phyloP scores from a whole-genome alignment of 2,797 vertebrate species.

The Artibeus lituratus region DNA sequence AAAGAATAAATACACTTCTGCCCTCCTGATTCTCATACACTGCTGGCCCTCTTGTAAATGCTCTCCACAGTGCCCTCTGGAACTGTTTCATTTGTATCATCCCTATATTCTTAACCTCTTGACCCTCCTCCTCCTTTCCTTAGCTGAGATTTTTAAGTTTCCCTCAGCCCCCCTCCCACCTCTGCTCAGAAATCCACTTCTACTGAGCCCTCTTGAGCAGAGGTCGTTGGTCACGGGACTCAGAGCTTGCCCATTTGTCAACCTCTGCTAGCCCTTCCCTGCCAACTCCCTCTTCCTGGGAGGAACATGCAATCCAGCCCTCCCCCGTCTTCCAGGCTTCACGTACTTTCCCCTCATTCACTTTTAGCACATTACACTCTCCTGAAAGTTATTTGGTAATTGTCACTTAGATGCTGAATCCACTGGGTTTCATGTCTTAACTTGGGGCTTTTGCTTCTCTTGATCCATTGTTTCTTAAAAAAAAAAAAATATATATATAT shows the following conservation, averaged over 20 bases:
- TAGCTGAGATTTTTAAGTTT: neutral
- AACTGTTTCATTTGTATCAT: neutral
- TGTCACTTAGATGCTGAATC: neutral
- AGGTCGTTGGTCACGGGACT: neutral
- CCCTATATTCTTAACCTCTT: neutral
- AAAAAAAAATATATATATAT: too few species aligned
- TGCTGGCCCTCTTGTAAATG: neutral
- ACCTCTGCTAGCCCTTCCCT: neutral
- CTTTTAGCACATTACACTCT: neutral
- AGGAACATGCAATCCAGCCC: neutral
- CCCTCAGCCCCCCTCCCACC: neutral
- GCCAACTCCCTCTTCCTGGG: neutral
- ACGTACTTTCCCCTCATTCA: neutral
- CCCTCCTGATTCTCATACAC: neutral
- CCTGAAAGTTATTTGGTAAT: neutral
- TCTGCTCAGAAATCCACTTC: neutral
- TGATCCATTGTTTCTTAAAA: neutral
- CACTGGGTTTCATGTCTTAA: slow-evolving; percentile 11
- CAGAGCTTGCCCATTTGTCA: neutral
- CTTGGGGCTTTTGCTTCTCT: neutral
- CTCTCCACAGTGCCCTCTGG: neutral
- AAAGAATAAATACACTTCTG: neutral
- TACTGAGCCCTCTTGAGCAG: neutral
- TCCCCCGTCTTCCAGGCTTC: neutral
- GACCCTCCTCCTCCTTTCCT: neutral